Percentiles rank a stretch among this genome's conserved stretches.
Conservation (phyloP, 1,140 invertebrate genomes). For the Neocloeon triangulifer region DNA sequence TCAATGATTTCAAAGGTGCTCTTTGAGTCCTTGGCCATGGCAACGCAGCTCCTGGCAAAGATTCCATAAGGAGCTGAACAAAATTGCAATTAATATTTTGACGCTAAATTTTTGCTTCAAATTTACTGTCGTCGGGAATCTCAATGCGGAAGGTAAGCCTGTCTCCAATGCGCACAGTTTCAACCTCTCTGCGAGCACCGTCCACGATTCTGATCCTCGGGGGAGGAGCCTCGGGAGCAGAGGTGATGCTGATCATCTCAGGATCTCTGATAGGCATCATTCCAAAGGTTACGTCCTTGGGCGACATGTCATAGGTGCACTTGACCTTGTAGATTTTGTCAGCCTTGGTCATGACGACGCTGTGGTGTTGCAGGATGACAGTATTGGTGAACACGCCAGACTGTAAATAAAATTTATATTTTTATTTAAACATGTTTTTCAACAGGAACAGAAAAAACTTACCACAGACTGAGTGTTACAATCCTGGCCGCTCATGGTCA, state of each 20-base stretch:
- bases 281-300: slow-evolving; percentile 88
- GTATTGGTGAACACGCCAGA: slow-evolving; percentile 86
- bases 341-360: slow-evolving; percentile 88
- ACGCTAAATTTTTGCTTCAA: too few relatives aligned
- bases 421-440: too few relatives aligned
- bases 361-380: slow-evolving; percentile 84
- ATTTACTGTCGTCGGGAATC: slow-evolving; percentile 86
- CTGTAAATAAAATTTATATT: slow-evolving; percentile 29
- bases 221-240: slow-evolving; percentile 78
- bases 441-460: too few relatives aligned
- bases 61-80: slow-evolving; percentile 87
- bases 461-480: slow-evolving; percentile 83
- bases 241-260: slow-evolving; percentile 87
- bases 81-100: slow-evolving; percentile 15
- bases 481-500: slow-evolving; percentile 81
- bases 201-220: slow-evolving; percentile 83
- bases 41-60: slow-evolving; percentile 83
- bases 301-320: slow-evolving; percentile 90
- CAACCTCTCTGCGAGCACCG: slow-evolving; percentile 60
- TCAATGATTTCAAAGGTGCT: slow-evolving; percentile 92
- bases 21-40: slow-evolving; percentile 90
- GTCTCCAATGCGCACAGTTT: slow-evolving; percentile 85
- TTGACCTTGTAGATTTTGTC: slow-evolving; percentile 94
- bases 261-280: slow-evolving; percentile 92
- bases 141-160: slow-evolving; percentile 86